Evolutionary conservation across 2,797 vertebrate genomes (phyloP), one percentile per base, ranked within the genome.

Genomic region (Poecilia wingei): DNA sequence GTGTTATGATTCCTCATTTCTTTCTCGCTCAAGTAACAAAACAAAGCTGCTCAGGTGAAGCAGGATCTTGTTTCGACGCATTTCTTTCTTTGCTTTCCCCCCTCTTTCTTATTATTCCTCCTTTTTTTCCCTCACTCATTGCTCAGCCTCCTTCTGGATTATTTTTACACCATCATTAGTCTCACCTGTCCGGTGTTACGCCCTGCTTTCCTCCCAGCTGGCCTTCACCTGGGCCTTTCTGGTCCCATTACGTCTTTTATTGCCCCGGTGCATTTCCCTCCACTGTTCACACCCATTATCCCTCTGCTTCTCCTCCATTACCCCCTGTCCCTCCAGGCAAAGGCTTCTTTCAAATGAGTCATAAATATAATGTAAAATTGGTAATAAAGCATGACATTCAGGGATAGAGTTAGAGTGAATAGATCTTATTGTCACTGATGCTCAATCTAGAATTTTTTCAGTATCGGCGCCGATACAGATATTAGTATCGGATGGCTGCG

Each of bases 271-370:
- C 10, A 28, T 43, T 64, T 36, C 20, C 70, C 31, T 39, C 76
- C 22, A 64, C 64, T 70, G 59, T 77, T 86, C 53, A 55, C 76
- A 41, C 59, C 77, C 75, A 81, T 84, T 85, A 57, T 3, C 47
- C 70, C 3, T 36, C 53, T 41, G 59, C 64, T 69, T 31, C 64
- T 45, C 6, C 74, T 39, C 55, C 82, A 53, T n/a, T 18, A 1
- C 75, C 77, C 43, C 46, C 0, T 25, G 77, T 46, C 66, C 74
- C 80, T 80, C 25, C 72, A 51, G 86, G 59, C 72, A 14, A 68
- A 74, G 66, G 51, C 18, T 45, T 1, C 41, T 79, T 86, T 92
- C 87, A 90, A 86, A 53, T 3, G 49, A 25, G 49, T 25, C 20
- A 53, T 25, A 25, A 53, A 25, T 53, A 53, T 51, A 22, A 51